Base-by-base conservation (phyloP, 2,888 invertebrate species). In the Autographa gamma region DNA sequence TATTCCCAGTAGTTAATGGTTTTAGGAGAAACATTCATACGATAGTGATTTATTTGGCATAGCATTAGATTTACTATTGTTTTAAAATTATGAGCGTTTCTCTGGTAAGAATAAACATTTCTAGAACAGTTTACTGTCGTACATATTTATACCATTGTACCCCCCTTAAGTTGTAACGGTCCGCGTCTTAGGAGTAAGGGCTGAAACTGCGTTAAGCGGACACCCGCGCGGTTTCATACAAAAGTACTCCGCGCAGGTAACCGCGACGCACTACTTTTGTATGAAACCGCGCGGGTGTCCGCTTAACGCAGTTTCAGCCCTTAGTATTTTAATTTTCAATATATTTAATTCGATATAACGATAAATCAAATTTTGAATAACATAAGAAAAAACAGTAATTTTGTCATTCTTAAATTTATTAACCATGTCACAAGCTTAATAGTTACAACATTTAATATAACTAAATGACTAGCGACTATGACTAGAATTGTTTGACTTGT, bases 11-110 rank as follows among this genome's bases (percentile, higher is more conserved):
- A 19, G 86, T 92, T 9, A 92, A 93, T 75, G 92, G 93, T 58
- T 91, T 90, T 66, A 89, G 93, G 66, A 84, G 79, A 81, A 91
- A 81, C 83, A 91, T 93, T 79, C 89, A 89, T 61, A 91, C 90
- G n/a, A 81, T 92, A 60, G 83, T 88, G 16, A 88, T 92, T 75
- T 72, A 84, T 63, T 58, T 90, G 59, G 63, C 76, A 31, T 88
- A 78, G 82, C 66, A 67, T 32, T 59, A 58, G 62, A 60, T 32
- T 16, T 58, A 69, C 25, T 34, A 18, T 34, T 41, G 48, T 41
- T 48, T 1, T 32, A 18, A 60, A 13, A 48, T 14, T n/a, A 56
- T 63, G 32, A 41, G 31, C 16, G 38, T 65, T 79, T 76, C n/a
- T 56, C 3, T 76, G 25, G 11, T 54, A 54, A 19, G 19, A 48